Evolutionary conservation across 2,113 vertebrate genomes (phyloP).

Genomic region (Raja brachyura): DNA sequence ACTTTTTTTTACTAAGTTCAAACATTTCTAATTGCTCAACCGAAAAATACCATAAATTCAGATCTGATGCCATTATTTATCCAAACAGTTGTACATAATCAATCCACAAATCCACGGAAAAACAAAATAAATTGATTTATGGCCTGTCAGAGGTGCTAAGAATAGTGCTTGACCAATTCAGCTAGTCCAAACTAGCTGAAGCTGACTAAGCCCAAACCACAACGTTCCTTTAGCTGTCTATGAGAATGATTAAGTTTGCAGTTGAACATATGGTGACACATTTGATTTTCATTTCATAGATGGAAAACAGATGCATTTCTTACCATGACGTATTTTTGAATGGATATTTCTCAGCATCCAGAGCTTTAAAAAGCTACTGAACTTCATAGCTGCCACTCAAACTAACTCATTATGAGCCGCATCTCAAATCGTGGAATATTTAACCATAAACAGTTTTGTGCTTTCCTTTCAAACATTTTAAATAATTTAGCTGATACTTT

Average conservation of each 20-base stretch:
- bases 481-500: background rate
- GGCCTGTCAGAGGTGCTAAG: background rate
- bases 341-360: background rate
- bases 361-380: background rate
- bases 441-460: background rate
- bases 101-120: background rate
- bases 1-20: background rate
- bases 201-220: slow-evolving; percentile 16
- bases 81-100: background rate
- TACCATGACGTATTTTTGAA: background rate
- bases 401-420: background rate
- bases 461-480: background rate
- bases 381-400: background rate
- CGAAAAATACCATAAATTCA: background rate
- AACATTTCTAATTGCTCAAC: background rate
- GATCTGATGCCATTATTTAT: background rate
- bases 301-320: background rate
- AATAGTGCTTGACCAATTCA: background rate
- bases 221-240: background rate
- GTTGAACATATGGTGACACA: background rate
- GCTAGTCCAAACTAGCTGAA: too few species aligned
- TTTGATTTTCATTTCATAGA: background rate
- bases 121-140: background rate
- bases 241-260: background rate
- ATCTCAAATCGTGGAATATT: background rate